Conservation (phyloP, 2,797 vertebrate genomes). For the Sebastes matsubarae region DNA sequence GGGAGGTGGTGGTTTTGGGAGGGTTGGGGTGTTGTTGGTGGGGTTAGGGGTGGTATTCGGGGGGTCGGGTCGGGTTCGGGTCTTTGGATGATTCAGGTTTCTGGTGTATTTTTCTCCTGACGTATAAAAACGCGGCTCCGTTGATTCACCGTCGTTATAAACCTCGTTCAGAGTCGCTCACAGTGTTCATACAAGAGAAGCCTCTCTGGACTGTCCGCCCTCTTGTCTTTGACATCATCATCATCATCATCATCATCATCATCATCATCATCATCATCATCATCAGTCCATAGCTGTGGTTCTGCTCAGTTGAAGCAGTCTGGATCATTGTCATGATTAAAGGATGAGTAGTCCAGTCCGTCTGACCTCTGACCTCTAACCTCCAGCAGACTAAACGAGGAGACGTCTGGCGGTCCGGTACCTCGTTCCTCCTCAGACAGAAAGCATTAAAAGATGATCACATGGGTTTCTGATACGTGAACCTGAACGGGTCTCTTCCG, state of each 20-base stretch:
- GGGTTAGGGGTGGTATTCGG: too few species aligned
- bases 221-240: slow-evolving; percentile 20
- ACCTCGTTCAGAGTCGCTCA: slow-evolving; percentile 68
- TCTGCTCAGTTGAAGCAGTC: not conserved
- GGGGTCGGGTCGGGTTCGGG: not conserved
- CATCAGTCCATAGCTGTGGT: not conserved
- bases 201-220: slow-evolving; percentile 28
- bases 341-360: not conserved
- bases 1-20: too few species aligned
- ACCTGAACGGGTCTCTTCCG: not conserved
- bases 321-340: not conserved
- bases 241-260: not conserved
- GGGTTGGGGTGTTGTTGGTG: rapidly evolving
- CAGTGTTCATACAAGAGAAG: slow-evolving; percentile 56
- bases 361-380: not conserved
- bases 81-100: slow-evolving; percentile 79
- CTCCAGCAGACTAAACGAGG: not conserved
- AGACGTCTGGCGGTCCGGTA: not conserved
- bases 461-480: not conserved
- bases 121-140: slow-evolving; percentile 67
- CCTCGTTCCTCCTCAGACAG: not conserved
- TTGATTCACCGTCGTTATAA: slow-evolving; percentile 63
- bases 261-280: not conserved
- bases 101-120: not conserved
- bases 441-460: not conserved